Base-by-base conservation (phyloP, 2,113 vertebrate genomes). In the Pomatorhinus ruficollis region DNA sequence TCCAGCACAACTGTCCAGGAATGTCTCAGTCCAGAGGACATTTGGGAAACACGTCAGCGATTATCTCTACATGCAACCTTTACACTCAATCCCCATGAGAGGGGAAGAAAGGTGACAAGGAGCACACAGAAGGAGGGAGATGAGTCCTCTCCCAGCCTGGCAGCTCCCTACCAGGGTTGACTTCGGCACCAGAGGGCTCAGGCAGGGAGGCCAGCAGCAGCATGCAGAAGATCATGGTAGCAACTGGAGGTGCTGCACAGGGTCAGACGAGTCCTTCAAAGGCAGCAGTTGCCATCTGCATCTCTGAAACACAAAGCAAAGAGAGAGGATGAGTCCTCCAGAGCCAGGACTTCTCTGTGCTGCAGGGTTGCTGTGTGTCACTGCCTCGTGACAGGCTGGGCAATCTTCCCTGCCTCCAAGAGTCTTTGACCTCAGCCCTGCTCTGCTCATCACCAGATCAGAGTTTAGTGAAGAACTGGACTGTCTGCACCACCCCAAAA, bases 141-240 rank as follows among this genome's bases (percentile, higher is more conserved):
- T 2, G 81, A 72, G 39, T 21, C 47, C 50, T 60, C 45, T 37
- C 60, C 89, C 80, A 57, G 70, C 5, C 64, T 42, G 31, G 60
- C 64, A 94, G 93, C 72, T 88, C 72, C 97, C 96, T 96, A 99
- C 99, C 98, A 65, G 98, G 99, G 96, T 99, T 98, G 89, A 99
- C 98, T 98, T 99, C 98, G 14, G 98, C 71, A 12, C 92, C 93
- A 87, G 98, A 95, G 57, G 98, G 95, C 84, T 98, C 95, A 50
- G 98, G 98, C 95, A 99, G 97, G 90, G 98, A 93, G 79, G 93
- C 93, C 93, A 98, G 92, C 97, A 99, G 98, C 93, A 99, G 98
- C 97, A 99, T 96, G 98, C 98, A 98, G 97, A 99, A 97, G 97
- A 98, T 98, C 99, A 99, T 99, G 97, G 97, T 99, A 98, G 98